phyloP scores from a whole-genome alignment of 2,888 invertebrate species.

The Maniola hyperantus region DNA sequence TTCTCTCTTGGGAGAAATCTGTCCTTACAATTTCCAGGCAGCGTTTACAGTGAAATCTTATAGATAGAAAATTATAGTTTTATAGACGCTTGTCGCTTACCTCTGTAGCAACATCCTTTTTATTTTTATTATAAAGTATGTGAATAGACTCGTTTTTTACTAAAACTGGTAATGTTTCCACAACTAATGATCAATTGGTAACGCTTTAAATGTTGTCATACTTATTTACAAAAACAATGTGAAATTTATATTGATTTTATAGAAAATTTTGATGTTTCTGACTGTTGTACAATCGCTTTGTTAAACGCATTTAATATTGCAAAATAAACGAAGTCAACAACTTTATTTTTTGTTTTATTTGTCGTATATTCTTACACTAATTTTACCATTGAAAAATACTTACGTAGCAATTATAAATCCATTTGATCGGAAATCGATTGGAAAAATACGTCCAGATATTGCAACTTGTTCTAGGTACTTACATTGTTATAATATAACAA shows the following conservation, averaged over 20 bases:
- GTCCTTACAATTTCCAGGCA: too few relatives aligned
- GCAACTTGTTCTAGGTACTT: too few relatives aligned
- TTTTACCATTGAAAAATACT: too few relatives aligned
- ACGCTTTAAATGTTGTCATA: constrained; percentile 78
- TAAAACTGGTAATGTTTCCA: constrained; percentile 38
- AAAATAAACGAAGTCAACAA: constrained; percentile 36
- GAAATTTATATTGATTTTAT: constrained; percentile 67
- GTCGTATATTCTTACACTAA: too few relatives aligned
- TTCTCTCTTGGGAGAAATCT: too few relatives aligned
- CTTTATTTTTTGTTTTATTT: constrained; percentile 5
- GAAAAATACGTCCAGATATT: background rate
- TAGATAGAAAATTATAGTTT: too few relatives aligned
- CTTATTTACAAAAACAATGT: constrained; percentile 65
- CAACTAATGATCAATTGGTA: constrained; percentile 75
- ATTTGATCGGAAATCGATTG: too few relatives aligned
- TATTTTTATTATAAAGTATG: constrained; percentile 5
- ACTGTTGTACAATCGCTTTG: constrained; percentile 76
- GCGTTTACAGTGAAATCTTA: too few relatives aligned
- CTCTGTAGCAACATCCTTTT: too few relatives aligned
- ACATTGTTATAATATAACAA: too few relatives aligned
- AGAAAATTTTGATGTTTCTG: constrained; percentile 73
- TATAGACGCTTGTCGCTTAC: too few relatives aligned
- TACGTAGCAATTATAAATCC: too few relatives aligned
- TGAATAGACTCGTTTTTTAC: constrained; percentile 22
- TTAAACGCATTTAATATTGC: constrained; percentile 66